Conservation (phyloP, 1,140 invertebrate species). For the Cyclina sinensis region DNA sequence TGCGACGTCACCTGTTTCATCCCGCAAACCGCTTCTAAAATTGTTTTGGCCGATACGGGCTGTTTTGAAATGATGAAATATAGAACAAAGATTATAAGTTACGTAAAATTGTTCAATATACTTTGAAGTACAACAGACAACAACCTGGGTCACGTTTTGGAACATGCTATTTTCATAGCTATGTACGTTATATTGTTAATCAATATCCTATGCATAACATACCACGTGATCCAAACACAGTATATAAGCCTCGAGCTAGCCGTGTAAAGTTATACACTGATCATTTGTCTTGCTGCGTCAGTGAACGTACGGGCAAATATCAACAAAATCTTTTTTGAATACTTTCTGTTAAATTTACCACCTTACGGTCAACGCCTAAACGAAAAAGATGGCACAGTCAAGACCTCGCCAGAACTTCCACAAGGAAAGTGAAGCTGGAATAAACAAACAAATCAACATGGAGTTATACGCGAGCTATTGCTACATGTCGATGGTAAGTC, state of each 20-base stretch:
- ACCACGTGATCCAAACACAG: background rate
- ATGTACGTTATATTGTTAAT: too few relatives aligned
- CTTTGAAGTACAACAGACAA: too few relatives aligned
- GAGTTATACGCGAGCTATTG: constrained; percentile 94
- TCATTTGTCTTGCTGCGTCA: constrained; percentile 66
- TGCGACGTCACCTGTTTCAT: too few relatives aligned
- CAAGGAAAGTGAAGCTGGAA: constrained; percentile 90
- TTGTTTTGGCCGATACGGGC: too few relatives aligned
- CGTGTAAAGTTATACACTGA: constrained; percentile 45
- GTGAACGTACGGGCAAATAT: constrained; percentile 65
- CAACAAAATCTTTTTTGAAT: constrained; percentile 44
- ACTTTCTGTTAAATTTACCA: constrained; percentile 30
- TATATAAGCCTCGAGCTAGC: constrained; percentile 24
- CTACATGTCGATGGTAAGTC: constrained; percentile 93
- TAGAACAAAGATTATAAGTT: too few relatives aligned
- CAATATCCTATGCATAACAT: background rate
- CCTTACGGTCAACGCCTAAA: constrained; percentile 43
- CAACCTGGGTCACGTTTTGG: background rate
- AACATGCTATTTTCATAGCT: too few relatives aligned
- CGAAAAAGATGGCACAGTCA: constrained; percentile 74
- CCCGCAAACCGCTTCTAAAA: too few relatives aligned
- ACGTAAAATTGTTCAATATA: too few relatives aligned
- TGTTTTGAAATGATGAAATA: too few relatives aligned
- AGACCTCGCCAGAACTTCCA: constrained; percentile 92
- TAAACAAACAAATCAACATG: constrained; percentile 96